These are phyloP conservation scores for Scelioninae gen. 2 DNA, from an alignment of 2,888 invertebrate genomes.

Conservation along the genomic window DNA sequence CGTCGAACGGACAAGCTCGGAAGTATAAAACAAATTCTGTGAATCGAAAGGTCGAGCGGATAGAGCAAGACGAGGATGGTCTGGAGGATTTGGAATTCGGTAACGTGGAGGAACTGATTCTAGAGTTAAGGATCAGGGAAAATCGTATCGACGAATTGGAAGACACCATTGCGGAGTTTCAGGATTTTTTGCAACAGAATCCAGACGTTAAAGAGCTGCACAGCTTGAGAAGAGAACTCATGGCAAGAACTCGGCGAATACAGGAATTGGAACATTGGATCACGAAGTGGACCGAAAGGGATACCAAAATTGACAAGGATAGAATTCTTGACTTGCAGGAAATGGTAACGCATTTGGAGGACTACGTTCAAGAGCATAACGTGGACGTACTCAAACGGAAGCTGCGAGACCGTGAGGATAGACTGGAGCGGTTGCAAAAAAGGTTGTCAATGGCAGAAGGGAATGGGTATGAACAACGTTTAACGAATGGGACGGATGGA, in stretches of 20 bases:
- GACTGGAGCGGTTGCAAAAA: conserved; percentile 67
- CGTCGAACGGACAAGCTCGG: conserved; percentile 47
- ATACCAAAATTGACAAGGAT: conserved; percentile 66
- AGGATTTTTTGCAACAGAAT: conserved; percentile 74
- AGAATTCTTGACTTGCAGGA: conserved; percentile 70
- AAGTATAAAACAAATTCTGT: conserved; percentile 75
- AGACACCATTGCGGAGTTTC: conserved; percentile 81
- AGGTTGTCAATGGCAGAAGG: conserved; percentile 50
- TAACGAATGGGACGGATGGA: conserved; percentile 2
- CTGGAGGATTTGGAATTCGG: conserved; percentile 69
- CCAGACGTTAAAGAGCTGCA: conserved; percentile 75
- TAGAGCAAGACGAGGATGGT: conserved; percentile 77
- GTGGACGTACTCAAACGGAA: conserved; percentile 69
- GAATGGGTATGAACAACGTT: conserved; percentile 21
- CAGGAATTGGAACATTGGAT: conserved; percentile 75
- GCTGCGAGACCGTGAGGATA: conserved; percentile 69
- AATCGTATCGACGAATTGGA: conserved; percentile 86
- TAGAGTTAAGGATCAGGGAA: conserved; percentile 75
- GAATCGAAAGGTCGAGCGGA: conserved; percentile 77
- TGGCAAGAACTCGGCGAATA: conserved; percentile 64
- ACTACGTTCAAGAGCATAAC: conserved; percentile 70
- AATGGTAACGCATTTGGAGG: conserved; percentile 70
- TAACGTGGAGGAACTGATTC: conserved; percentile 77
- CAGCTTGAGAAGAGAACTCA: conserved; percentile 65
- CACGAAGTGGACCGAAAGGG: conserved; percentile 78